Evolutionary conservation across 1,140 invertebrate species (phyloP).

Genomic region (Micrasema longulum): DNA sequence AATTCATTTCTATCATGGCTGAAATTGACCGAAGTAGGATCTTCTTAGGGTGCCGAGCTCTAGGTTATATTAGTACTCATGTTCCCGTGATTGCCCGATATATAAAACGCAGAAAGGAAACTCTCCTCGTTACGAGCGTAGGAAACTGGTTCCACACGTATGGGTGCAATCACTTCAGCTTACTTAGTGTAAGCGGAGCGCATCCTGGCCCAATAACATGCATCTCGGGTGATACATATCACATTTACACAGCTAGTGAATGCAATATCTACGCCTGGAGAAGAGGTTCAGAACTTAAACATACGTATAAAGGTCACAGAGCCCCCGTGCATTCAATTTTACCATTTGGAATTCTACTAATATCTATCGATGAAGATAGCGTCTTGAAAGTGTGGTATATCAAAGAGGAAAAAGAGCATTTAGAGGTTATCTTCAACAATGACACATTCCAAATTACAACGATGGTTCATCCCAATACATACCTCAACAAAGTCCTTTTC

Average conservation of each 20-base stretch:
- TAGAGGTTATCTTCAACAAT: slow-evolving; percentile 80
- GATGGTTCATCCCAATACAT: slow-evolving; percentile 90
- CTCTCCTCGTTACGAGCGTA: slow-evolving; percentile 89
- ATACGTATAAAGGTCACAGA: slow-evolving; percentile 84
- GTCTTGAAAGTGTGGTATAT: slow-evolving; percentile 89
- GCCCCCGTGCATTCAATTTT: slow-evolving; percentile 81
- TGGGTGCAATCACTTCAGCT: slow-evolving; percentile 83
- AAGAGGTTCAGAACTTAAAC: slow-evolving; percentile 86
- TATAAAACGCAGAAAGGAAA: slow-evolving; percentile 87
- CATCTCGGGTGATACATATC: slow-evolving; percentile 81
- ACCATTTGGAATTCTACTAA: slow-evolving; percentile 87
- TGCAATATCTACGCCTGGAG: slow-evolving; percentile 88
- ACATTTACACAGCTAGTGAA: slow-evolving; percentile 87
- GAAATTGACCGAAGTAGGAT: slow-evolving; percentile 75
- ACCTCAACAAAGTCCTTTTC: slow-evolving; percentile 94
- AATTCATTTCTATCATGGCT: slow-evolving; percentile 18
- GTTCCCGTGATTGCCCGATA: slow-evolving; percentile 88
- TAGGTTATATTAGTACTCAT: slow-evolving; percentile 95
- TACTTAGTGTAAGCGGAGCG: slow-evolving; percentile 84
- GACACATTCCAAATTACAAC: slow-evolving; percentile 81
- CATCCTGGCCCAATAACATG: slow-evolving; percentile 87
- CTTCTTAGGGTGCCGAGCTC: slow-evolving; percentile 83
- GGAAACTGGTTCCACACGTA: slow-evolving; percentile 94
- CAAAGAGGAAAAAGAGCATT: slow-evolving; percentile 75
- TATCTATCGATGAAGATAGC: slow-evolving; percentile 87